Conservation (phyloP, 2,888 invertebrate species). For the Fragum sueziense region DNA sequence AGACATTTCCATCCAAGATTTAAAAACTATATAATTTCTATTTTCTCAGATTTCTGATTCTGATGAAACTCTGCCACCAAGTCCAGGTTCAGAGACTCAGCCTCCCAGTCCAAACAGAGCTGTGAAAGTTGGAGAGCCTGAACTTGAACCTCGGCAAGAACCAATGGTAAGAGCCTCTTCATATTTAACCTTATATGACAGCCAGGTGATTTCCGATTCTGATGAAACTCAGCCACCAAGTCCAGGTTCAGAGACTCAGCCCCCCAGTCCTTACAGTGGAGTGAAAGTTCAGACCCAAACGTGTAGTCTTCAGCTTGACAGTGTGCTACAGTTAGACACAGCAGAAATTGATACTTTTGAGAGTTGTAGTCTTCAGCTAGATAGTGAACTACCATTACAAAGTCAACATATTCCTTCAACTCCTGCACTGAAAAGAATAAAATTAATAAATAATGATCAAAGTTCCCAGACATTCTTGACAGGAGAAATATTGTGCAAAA, state of each 20-base stretch:
- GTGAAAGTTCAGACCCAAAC: not conserved
- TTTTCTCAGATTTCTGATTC: not conserved
- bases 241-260: conserved; percentile 17
- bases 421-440: conserved; percentile 13
- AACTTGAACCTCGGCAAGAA: too few species aligned
- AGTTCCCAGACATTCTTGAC: conserved; percentile 26
- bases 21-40: too few species aligned
- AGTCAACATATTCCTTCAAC: not conserved
- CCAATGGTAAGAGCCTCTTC: not conserved
- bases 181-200: not conserved
- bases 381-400: not conserved
- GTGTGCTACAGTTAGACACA: not conserved
- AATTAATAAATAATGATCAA: conserved; percentile 11
- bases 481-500: conserved; percentile 15
- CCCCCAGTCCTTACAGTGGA: not conserved
- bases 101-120: not conserved
- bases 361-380: conserved; percentile 10
- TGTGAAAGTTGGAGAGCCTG: too few species aligned
- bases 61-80: not conserved
- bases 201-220: conserved; percentile 28
- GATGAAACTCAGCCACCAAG: conserved; percentile 27
- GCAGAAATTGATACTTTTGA: not conserved
- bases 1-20: too few species aligned
- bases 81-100: not conserved
- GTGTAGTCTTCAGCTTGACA: not conserved